Evolutionary conservation across 1,140 invertebrate genomes (phyloP), one percentile per base, ranked within the genome.

Genomic region (Chelonus insularis): DNA sequence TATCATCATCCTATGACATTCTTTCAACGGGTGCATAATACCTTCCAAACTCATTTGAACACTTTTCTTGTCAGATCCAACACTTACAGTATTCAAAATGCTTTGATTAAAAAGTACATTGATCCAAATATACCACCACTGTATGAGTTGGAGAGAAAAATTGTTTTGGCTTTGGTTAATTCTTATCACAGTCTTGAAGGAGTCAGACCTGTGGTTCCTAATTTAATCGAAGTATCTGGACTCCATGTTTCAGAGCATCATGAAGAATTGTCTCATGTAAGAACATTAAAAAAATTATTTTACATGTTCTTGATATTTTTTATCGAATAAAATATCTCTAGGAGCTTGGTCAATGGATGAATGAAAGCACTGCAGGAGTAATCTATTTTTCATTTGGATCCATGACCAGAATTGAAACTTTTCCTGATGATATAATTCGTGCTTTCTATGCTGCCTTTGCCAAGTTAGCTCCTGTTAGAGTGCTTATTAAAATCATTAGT

Each of bases 321-420:
- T 3, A 25, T 11, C 4, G 7, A 29, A 4, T 29, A 7, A 29
- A 4, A 29, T 45, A 4, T 45, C 41, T 6, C n/a, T 72, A 89
- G 87, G 87, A 88, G 43, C 65, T 91, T 9, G 81, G 88, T 66
- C 85, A 86, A 54, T 87, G 88, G 74, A 73, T 91, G 32, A 86
- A 90, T 59, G 87, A 85, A 62, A 86, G 88, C 34, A 82, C 84
- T 59, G 74, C 89, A 66, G 90, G 90, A 0, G 85, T 90, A 1
- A 84, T 92, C 29, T 87, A 87, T 58, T 88, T 92, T 64, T 89
- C 87, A 62, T 84, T 91, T 67, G 90, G 90, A 14, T 88, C 89
- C 2, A 84, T 87, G 73, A 76, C 89, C 18, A 85, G 84, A 56
- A 84, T 85, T 57, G 83, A 86, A 18, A 82, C 84, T 0, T 81